Conservation (phyloP, 2,888 invertebrate species). For the Sinhomidia bicolor region DNA sequence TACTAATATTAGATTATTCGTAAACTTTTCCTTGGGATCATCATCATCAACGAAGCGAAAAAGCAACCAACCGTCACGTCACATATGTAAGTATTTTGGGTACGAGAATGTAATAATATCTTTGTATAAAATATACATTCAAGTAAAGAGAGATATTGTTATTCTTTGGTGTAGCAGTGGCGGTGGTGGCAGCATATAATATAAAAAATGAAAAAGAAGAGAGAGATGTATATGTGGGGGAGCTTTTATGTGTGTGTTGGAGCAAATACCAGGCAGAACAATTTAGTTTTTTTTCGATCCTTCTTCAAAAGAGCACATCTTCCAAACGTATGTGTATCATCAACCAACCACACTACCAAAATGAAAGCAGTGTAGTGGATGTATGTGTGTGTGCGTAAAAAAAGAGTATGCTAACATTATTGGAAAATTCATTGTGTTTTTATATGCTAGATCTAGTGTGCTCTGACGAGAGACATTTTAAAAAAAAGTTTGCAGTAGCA, state of each 20-base stretch:
- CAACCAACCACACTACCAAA: neutral
- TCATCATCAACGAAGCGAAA: conserved; percentile 64
- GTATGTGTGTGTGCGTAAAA: too few species aligned
- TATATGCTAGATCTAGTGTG: conserved; percentile 2
- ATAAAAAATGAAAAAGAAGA: too few species aligned
- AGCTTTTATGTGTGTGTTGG: conserved; percentile 22
- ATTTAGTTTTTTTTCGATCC: conserved; percentile 58
- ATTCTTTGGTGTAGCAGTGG: too few species aligned
- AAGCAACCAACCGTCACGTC: conserved; percentile 60
- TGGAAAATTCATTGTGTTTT: conserved; percentile 53
- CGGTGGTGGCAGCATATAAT: too few species aligned
- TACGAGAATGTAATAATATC: neutral
- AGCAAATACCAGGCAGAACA: conserved; percentile 62
- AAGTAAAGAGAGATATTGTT: neutral
- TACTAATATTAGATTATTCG: conserved; percentile 69
- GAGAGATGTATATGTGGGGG: conserved; percentile 22
- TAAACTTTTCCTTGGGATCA: conserved; percentile 65
- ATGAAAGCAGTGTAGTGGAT: neutral
- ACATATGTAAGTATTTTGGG: conserved; percentile 46
- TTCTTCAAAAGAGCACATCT: conserved; percentile 31
- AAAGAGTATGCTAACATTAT: conserved; percentile 37
- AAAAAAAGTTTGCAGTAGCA: conserved; percentile 59
- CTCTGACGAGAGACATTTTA: conserved; percentile 47
- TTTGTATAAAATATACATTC: neutral
- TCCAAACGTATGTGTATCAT: too few species aligned